Evolutionary conservation across 1,140 invertebrate species (phyloP), one percentile per base, ranked within the genome.

Genomic region (Caenorhabditis brenneri): DNA sequence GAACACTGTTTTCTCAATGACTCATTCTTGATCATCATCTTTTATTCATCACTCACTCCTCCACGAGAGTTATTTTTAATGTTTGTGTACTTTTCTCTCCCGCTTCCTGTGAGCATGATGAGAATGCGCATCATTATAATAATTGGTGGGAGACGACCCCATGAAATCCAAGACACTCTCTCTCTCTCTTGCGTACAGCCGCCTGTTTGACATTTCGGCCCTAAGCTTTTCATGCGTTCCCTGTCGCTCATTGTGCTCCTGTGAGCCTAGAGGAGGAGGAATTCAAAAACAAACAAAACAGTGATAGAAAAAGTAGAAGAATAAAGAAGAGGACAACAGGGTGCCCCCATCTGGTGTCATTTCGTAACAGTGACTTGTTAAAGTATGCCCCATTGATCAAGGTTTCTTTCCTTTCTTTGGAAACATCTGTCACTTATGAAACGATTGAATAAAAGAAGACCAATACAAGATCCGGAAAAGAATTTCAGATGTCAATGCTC

Each of bases 151-250:
- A n/a, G n/a, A 9, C 22, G 7, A 12, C 19, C 42, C 65, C n/a
- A 24, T 74, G 65, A 74, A 74, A 74, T 74, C 65, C 65, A 74
- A 74, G 65, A n/a, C n/a, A n/a, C n/a, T n/a, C n/a, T n/a, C n/a
- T n/a, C n/a, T n/a, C n/a, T n/a, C n/a, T n/a, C n/a, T n/a, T n/a
- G n/a, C n/a, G n/a, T n/a, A n/a, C n/a, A n/a, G 12, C 36, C 15
- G 12, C 36, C 65, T 74, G 36, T 74, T 74, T 74, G 65, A 74
- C 65, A 74, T 74, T 74, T 74, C 65, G 65, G 65, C 65, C 39
- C 12, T 74, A 74, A 74, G 65, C 65, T 74, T 74, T 74, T 74
- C 65, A 74, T 74, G 65, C 65, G 65, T 74, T 74, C 65, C 65
- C 19, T 19, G 5, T 36, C 16, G 22, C 36, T 74, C 36, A 74